These are phyloP conservation scores for Anoplius nigerrimus DNA, from an alignment of 2,888 invertebrate genomes.

Conservation along the genomic window DNA sequence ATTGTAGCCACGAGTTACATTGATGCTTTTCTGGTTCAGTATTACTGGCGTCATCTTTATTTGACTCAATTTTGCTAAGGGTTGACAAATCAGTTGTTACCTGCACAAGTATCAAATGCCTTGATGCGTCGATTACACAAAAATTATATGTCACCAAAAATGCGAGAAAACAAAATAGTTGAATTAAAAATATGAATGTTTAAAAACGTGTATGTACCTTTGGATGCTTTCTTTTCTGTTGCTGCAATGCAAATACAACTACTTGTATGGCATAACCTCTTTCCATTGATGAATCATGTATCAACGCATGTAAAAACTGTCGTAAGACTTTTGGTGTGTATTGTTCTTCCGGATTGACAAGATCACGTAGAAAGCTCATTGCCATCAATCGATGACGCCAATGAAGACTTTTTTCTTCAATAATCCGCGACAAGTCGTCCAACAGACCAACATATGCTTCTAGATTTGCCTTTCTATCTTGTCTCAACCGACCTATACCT, in stretches of 20 bases:
- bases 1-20: conserved; percentile 87
- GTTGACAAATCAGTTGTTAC: conserved; percentile 50
- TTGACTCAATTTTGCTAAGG: conserved; percentile 21
- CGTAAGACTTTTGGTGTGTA: conserved; percentile 81
- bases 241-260: conserved; percentile 81
- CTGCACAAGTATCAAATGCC: conserved; percentile 33
- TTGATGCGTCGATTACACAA: too few relatives aligned
- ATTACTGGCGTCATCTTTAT: conserved; percentile 28
- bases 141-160: too few relatives aligned
- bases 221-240: conserved; percentile 81
- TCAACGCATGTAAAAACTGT: conserved; percentile 80
- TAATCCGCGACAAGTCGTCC: conserved; percentile 77
- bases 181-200: too few relatives aligned
- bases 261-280: conserved; percentile 83
- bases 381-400: conserved; percentile 90
- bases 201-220: conserved; percentile 56
- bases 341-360: conserved; percentile 83
- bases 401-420: conserved; percentile 79
- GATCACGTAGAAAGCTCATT: conserved; percentile 82
- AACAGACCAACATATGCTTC: conserved; percentile 77
- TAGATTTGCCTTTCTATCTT: conserved; percentile 76
- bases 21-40: conserved; percentile 78
- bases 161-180: too few relatives aligned
- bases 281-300: conserved; percentile 88
- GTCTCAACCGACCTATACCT: conserved; percentile 69